phyloP scores from a whole-genome alignment of 2,113 vertebrate genomes.

The Megaleporinus macrocephalus region DNA sequence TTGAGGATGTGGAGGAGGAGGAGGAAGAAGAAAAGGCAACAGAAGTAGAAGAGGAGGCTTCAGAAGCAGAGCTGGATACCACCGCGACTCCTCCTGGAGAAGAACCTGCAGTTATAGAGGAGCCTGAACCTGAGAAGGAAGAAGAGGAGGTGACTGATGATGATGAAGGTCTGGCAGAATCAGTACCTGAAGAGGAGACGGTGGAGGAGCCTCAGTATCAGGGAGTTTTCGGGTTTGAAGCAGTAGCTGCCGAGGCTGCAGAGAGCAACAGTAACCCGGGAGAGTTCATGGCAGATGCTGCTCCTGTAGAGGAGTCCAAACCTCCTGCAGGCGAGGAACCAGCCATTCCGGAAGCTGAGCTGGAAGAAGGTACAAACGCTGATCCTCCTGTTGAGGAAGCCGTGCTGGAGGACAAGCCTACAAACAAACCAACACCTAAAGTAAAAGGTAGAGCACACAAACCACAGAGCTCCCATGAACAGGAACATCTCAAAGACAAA shows the following conservation, averaged over 20 bases:
- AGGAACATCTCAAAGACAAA: too few species aligned
- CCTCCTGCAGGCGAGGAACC: neutral
- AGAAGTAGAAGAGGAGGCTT: constrained; percentile 11
- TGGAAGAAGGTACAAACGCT: neutral
- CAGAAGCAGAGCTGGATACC: constrained; percentile 8
- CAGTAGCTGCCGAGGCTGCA: neutral
- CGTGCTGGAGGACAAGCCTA: neutral
- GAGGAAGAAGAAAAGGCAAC: constrained; percentile 39
- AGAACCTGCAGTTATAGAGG: neutral
- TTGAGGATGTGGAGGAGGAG: constrained; percentile 33
- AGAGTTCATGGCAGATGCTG: constrained; percentile 15
- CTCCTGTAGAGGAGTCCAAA: neutral
- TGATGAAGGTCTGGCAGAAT: neutral
- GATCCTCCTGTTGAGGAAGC: constrained; percentile 3
- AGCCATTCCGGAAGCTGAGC: neutral
- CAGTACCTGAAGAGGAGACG: neutral
- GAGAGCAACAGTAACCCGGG: neutral
- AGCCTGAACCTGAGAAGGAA: neutral
- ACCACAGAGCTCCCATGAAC: too few species aligned
- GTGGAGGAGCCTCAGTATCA: neutral
- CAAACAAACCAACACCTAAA: constrained; percentile 13
- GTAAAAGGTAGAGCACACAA: constrained; percentile 28
- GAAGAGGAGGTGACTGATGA: constrained; percentile 1
- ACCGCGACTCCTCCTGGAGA: neutral
- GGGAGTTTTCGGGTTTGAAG: neutral